Percentiles rank a stretch among this genome's conserved stretches.
phyloP scores from a whole-genome alignment of 2,797 vertebrate species.

The Gymnopithys bicolor region DNA sequence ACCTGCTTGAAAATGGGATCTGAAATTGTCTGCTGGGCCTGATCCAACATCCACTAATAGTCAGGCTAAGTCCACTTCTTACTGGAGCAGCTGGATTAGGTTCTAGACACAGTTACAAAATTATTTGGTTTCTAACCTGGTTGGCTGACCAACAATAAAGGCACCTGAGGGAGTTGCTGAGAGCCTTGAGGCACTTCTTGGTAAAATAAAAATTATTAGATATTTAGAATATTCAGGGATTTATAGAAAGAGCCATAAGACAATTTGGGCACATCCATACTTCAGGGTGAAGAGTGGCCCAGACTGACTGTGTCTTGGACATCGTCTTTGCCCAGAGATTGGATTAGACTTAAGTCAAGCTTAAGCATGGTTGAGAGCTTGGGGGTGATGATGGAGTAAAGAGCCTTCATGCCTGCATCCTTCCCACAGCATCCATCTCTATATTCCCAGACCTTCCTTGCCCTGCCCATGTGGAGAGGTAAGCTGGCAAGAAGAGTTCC shows the following conservation, averaged over 20 bases:
- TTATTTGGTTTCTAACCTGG: background rate
- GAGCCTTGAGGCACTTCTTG: background rate
- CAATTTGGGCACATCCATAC: background rate
- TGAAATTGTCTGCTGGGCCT: background rate
- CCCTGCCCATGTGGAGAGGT: background rate
- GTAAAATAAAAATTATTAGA: background rate
- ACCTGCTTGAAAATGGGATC: constrained; percentile 16
- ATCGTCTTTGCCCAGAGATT: background rate
- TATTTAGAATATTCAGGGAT: background rate
- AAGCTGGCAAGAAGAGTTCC: background rate
- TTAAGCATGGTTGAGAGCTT: background rate
- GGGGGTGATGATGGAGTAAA: background rate
- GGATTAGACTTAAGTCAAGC: background rate
- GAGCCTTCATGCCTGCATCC: background rate
- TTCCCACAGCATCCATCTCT: background rate
- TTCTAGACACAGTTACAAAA: background rate
- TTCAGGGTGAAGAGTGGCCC: background rate
- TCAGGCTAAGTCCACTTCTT: background rate
- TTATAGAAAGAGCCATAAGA: background rate
- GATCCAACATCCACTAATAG: background rate
- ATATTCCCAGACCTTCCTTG: background rate
- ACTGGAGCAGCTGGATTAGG: background rate
- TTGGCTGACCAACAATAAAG: background rate
- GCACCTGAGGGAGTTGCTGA: background rate
- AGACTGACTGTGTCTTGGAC: background rate